A percentile compares a stretch with the other conserved stretches of the same genome.
Evolutionary conservation across 2,797 vertebrate species (phyloP).

Genomic region (Geotria australis): DNA sequence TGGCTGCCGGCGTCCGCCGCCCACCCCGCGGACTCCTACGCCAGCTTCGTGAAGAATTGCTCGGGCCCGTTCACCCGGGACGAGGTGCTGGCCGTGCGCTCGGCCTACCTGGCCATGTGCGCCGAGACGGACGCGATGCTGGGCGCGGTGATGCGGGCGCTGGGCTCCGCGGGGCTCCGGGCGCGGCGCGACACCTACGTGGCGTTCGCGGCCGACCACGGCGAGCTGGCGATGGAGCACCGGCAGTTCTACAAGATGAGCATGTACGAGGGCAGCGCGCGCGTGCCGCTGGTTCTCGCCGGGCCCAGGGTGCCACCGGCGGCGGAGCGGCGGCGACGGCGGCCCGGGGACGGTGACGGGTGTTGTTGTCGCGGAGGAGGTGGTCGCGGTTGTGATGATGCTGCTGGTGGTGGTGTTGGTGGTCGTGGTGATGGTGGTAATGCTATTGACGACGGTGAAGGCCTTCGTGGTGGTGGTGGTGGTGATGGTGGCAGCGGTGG

Average conservation of each 20-base stretch:
- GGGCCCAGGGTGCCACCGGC: slow-evolving; percentile 34
- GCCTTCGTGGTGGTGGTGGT: no score
- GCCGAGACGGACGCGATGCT: slow-evolving; percentile 76
- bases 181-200: slow-evolving; percentile 26
- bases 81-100: slow-evolving; percentile 44
- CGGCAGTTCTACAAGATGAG: slow-evolving; percentile 98
- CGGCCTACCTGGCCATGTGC: slow-evolving; percentile 87
- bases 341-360: no score
- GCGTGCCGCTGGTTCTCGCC: slow-evolving; percentile 47
- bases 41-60: slow-evolving; percentile 76
- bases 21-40: slow-evolving; percentile 69
- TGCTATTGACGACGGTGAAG: no score
- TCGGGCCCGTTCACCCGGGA: slow-evolving; percentile 35
- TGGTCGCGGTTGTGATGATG: no score
- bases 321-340: slow-evolving; percentile 9
- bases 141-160: slow-evolving; percentile 39
- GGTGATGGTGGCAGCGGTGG: no score
- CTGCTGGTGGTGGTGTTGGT: no score
- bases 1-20: slow-evolving; percentile 42
- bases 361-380: no score
- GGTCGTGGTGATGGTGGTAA: no score
- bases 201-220: slow-evolving; percentile 65
- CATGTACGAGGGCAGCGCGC: slow-evolving; percentile 89
- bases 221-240: slow-evolving; percentile 89
- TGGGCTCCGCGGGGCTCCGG: slow-evolving; percentile 21